phyloP scores from a whole-genome alignment of 2,797 vertebrate genomes.

The Sebastes dallii region DNA sequence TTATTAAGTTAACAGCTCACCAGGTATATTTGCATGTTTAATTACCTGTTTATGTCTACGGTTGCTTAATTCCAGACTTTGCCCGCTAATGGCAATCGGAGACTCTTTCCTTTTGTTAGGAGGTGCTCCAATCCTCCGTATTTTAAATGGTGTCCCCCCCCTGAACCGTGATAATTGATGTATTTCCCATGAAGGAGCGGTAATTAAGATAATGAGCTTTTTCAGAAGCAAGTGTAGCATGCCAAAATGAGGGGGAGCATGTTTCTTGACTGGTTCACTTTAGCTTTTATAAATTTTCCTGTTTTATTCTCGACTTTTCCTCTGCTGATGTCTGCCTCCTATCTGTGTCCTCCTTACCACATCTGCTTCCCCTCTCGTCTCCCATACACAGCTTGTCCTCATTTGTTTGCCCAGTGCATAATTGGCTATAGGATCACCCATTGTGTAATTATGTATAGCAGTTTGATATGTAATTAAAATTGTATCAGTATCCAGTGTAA shows the following conservation, averaged over 20 bases:
- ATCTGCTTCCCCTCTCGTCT: conserved; percentile 59
- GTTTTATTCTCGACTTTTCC: conserved; percentile 14
- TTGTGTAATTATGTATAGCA: conserved; percentile 81
- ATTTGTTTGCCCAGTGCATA: conserved; percentile 76
- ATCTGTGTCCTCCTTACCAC: conserved; percentile 49
- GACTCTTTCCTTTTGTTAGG: conserved; percentile 41
- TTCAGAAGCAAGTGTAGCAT: conserved; percentile 67
- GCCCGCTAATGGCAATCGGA: conserved; percentile 32
- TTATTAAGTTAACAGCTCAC: conserved; percentile 17
- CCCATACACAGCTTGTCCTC: conserved; percentile 62
- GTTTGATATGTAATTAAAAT: conserved; percentile 83
- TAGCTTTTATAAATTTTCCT: conserved; percentile 30
- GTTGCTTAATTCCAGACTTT: conserved; percentile 19
- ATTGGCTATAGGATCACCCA: conserved; percentile 81
- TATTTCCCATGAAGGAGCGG: conserved; percentile 67
- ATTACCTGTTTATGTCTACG: conserved; percentile 37
- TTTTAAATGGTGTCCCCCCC: conserved; percentile 45
- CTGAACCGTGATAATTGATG: conserved; percentile 65
- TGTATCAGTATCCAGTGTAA: conserved; percentile 76
- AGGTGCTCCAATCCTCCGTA: conserved; percentile 42
- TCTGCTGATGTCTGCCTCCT: conserved; percentile 16
- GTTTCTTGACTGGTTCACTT: conserved; percentile 48
- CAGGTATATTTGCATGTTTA: conserved; percentile 36
- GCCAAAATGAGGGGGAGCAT: conserved; percentile 48
- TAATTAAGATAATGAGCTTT: conserved; percentile 79